Evolutionary conservation across 2,113 vertebrate genomes (phyloP), one percentile per base, ranked within the genome.

Genomic region (Pterocles burchelli): DNA sequence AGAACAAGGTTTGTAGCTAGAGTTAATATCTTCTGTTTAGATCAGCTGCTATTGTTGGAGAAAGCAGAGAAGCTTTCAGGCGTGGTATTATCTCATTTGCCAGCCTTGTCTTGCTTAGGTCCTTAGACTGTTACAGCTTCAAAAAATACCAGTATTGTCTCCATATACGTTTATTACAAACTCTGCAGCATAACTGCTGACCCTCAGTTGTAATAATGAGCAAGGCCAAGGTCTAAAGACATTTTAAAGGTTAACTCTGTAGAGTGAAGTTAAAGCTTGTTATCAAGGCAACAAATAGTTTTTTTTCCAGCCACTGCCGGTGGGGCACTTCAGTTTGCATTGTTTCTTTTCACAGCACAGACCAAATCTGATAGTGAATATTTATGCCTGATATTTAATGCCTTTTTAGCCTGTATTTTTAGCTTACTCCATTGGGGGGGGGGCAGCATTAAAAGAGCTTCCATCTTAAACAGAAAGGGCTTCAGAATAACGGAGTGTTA

Each of bases 21-120:
- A 51, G 62, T 25, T 63, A 9, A 13, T 20, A 13, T 67, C 75
- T 76, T 17, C 33, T 71, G 0, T 11, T 52, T 21, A 36, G 45
- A 9, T 55, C 15, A 13, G 0, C 22, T 76, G 58, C 22, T 62
- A 1, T 7, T 70, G 19, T 45, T 81, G 4, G 6, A 58, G 59
- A 54, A 46, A 18, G 6, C 0, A 0, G 68, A 26, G 36, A 29
- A 62, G 73, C n/a, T 72, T 74, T 67, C 1, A 1, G 15, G 22
- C 18, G 1, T 38, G n/a, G 17, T 34, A 2, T 17, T 51, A 4
- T 4, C 52, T 84, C 3, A 0, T 38, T 55, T 55, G 31, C 75
- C 71, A 89, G 28, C 22, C 43, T 52, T 5, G 8, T 25, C 71
- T 79, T 57, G 41, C 17, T 25, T 11, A 41, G 26, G 16, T 70